Evolutionary conservation across 2,888 invertebrate species (phyloP).

Genomic region (Nymphalis c-album): DNA sequence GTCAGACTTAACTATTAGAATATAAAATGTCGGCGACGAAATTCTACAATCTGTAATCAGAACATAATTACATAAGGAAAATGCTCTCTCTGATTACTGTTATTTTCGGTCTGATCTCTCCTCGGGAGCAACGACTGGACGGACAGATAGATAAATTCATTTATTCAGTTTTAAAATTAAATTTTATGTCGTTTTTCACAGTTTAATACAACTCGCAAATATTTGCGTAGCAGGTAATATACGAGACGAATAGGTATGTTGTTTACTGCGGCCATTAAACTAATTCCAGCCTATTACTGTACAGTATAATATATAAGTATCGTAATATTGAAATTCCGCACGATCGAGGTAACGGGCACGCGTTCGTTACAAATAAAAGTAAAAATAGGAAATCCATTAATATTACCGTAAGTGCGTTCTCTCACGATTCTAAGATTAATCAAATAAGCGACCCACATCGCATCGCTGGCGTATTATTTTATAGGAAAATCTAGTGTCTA

Average conservation of each 20-base stretch:
- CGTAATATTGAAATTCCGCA: no score
- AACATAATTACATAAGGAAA: slow-evolving; percentile 5
- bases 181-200: no score
- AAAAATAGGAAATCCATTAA: slow-evolving; percentile 4
- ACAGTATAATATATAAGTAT: not conserved
- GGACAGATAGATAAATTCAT: not conserved
- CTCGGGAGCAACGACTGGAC: slow-evolving; percentile 15
- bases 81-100: slow-evolving; percentile 1
- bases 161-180: no score
- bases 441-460: not conserved
- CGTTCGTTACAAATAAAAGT: not conserved
- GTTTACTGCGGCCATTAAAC: no score
- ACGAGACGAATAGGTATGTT: no score
- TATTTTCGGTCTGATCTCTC: slow-evolving; percentile 7
- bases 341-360: no score
- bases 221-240: no score
- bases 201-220: no score
- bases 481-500: slow-evolving; percentile 1
- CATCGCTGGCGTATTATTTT: not conserved
- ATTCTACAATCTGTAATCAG: slow-evolving; percentile 12
- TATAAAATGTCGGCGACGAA: slow-evolving; percentile 7
- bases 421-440: slow-evolving; percentile 1
- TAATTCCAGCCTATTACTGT: no score
- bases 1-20: not conserved
- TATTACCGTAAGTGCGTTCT: not conserved